phyloP scores from a whole-genome alignment of 2,797 vertebrate species.

The Ciconia nigra region DNA sequence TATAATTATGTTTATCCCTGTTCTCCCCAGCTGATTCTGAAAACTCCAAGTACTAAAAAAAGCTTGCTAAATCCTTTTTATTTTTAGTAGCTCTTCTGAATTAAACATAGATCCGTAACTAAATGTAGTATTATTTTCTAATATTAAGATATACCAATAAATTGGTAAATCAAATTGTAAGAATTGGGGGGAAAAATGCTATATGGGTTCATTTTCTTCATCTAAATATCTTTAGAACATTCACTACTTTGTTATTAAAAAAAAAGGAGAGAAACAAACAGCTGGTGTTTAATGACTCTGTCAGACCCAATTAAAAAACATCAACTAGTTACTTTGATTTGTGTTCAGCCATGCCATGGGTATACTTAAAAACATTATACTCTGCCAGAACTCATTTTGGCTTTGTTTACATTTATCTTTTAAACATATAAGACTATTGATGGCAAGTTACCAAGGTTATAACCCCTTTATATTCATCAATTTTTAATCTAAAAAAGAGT shows the following conservation, averaged over 20 bases:
- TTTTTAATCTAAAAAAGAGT: constrained; percentile 79
- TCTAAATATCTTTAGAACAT: constrained; percentile 17
- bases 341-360: constrained; percentile 83
- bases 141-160: background rate
- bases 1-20: constrained; percentile 61
- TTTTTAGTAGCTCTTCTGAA: constrained; percentile 8
- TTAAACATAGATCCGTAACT: background rate
- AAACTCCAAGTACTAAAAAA: constrained; percentile 31
- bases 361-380: constrained; percentile 83
- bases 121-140: background rate
- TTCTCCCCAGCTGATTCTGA: constrained; percentile 55
- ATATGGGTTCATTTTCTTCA: constrained; percentile 35
- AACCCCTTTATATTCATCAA: constrained; percentile 78
- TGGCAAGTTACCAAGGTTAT: constrained; percentile 78
- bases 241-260: constrained; percentile 47
- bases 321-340: constrained; percentile 96
- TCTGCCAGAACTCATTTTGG: constrained; percentile 76
- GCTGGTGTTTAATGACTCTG: constrained; percentile 97
- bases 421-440: constrained; percentile 75
- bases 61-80: constrained; percentile 48
- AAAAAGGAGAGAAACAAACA: constrained; percentile 81
- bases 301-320: constrained; percentile 96
- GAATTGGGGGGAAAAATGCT: background rate
- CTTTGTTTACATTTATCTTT: constrained; percentile 81
- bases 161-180: background rate